Conservation (phyloP, 2,888 invertebrate species). For the Rhynchonema sp. region DNA sequence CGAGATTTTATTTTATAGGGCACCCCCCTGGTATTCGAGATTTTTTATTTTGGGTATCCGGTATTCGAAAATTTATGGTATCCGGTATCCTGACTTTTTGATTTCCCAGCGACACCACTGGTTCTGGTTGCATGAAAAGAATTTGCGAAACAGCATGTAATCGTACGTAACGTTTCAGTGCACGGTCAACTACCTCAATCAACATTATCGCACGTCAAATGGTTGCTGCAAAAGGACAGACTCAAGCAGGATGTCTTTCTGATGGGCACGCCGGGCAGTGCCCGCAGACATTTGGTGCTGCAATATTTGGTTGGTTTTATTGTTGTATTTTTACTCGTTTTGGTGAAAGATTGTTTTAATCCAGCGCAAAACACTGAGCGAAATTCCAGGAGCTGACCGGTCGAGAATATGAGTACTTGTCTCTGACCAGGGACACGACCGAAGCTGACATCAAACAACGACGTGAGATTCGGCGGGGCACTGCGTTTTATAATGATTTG, state of each 20-base stretch:
- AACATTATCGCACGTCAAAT: conserved; percentile 47
- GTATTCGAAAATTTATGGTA: no score
- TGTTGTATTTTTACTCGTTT: neutral
- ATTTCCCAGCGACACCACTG: no score
- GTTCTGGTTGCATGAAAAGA: no score
- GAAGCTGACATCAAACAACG: conserved; percentile 90
- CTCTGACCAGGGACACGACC: conserved; percentile 80
- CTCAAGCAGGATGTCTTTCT: conserved; percentile 86
- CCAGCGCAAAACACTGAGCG: neutral
- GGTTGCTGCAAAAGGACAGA: conserved; percentile 87
- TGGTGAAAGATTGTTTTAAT: neutral
- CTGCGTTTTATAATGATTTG: conserved; percentile 79
- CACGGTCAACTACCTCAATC: conserved; percentile 2
- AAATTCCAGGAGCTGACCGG: conserved; percentile 50
- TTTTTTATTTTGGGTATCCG: no score
- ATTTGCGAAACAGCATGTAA: no score
- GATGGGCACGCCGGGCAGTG: conserved; percentile 69
- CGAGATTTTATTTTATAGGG: no score
- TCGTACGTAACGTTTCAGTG: no score
- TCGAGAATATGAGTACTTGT: conserved; percentile 75
- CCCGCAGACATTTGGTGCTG: conserved; percentile 58
- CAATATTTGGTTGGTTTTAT: conserved; percentile 49
- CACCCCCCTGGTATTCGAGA: no score
- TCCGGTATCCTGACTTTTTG: no score
- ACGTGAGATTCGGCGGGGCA: conserved; percentile 66